Conservation (phyloP, 1,140 invertebrate species). For the Drosophila virilis region DNA sequence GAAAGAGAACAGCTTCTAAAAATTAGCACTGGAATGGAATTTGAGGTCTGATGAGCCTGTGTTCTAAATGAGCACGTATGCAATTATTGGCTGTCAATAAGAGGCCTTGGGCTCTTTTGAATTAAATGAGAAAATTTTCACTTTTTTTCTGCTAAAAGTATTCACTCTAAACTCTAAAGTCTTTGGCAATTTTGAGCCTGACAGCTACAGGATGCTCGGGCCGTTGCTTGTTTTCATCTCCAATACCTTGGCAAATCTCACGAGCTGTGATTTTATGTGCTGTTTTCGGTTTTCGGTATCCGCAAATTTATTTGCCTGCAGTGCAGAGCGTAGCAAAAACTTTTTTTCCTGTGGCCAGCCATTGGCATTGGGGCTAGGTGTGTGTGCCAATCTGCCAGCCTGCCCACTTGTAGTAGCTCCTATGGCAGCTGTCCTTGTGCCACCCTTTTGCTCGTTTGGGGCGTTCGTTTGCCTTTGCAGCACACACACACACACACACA, state of each 20-base stretch:
- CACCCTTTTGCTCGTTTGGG: slow-evolving; percentile 24
- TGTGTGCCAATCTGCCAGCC: slow-evolving; percentile 34
- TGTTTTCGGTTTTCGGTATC: slow-evolving; percentile 77
- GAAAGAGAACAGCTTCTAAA: neutral
- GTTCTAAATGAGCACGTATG: slow-evolving; percentile 1
- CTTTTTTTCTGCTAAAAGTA: neutral
- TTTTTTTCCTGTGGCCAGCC: slow-evolving; percentile 48
- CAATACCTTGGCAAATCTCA: slow-evolving; percentile 64
- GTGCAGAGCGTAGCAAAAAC: slow-evolving; percentile 68
- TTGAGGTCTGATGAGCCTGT: neutral
- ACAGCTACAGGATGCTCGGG: too few relatives aligned
- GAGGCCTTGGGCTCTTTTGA: neutral
- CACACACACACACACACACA: slow-evolving; percentile 6
- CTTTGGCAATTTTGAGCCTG: slow-evolving; percentile 9
- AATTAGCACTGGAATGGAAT: neutral
- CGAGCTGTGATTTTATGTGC: slow-evolving; percentile 78
- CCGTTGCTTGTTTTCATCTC: slow-evolving; percentile 4
- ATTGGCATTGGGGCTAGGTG: slow-evolving; percentile 27
- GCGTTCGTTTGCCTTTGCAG: slow-evolving; percentile 26
- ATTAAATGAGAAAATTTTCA: slow-evolving; percentile 11
- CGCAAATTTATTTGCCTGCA: slow-evolving; percentile 81
- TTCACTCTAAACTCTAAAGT: neutral
- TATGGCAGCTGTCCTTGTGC: slow-evolving; percentile 18
- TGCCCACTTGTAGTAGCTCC: neutral
- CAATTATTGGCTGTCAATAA: slow-evolving; percentile 19